Conservation (phyloP, 2,113 vertebrate genomes). For the Halichoeres trimaculatus region DNA sequence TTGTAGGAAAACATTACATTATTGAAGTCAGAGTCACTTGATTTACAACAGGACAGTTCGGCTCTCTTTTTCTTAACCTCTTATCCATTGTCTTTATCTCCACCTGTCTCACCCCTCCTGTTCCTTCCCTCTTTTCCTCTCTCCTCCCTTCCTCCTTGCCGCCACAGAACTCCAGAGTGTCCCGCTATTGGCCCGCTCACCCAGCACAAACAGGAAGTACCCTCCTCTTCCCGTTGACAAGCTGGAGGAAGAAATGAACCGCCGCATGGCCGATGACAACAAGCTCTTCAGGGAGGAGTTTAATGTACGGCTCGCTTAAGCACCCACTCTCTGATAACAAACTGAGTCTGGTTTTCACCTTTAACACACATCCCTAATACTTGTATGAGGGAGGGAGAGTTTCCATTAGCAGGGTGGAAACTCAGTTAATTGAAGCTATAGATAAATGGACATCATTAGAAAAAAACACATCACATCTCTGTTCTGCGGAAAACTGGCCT, state of each 20-base stretch:
- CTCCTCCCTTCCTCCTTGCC: constrained; percentile 53
- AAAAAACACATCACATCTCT: neutral
- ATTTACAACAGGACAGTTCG: constrained; percentile 13
- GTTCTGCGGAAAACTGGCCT: no score
- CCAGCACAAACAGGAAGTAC: constrained; percentile 99
- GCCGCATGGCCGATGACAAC: constrained; percentile 98
- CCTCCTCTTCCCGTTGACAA: constrained; percentile 95
- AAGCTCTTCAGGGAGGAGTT: constrained; percentile 98
- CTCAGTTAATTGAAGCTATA: neutral
- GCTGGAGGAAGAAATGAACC: constrained; percentile 98
- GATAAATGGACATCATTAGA: neutral
- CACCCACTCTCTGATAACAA: constrained; percentile 18
- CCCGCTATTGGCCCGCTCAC: constrained; percentile 95
- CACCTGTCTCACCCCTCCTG: constrained; percentile 42
- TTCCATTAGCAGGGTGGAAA: neutral
- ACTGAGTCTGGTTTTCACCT: neutral
- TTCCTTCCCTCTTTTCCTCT: constrained; percentile 44
- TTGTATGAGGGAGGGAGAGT: neutral
- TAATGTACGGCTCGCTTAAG: constrained; percentile 83
- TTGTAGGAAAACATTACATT: neutral
- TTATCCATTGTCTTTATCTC: constrained; percentile 51
- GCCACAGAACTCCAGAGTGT: constrained; percentile 94
- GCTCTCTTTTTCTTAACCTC: constrained; percentile 25
- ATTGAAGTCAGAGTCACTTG: constrained; percentile 23
- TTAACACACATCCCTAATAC: neutral